Percentiles rank a stretch among this genome's conserved stretches.
Conservation (phyloP, 2,113 vertebrate genomes). For the Carlito syrichta region DNA sequence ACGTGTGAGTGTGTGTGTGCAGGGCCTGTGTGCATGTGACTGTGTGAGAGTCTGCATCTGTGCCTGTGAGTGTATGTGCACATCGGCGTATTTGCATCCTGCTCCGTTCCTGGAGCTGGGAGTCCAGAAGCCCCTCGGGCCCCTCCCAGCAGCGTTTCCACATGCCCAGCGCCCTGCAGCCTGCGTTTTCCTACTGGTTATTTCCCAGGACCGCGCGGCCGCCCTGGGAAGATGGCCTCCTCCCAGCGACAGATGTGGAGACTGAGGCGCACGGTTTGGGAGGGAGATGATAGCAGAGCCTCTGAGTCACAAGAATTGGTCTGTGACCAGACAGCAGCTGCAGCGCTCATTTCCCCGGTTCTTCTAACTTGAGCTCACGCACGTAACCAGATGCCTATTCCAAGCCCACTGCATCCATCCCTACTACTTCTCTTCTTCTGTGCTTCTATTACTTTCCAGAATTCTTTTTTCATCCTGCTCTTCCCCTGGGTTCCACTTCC, state of each 20-base stretch:
- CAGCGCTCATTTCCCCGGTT: rapidly evolving
- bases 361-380: neutral
- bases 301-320: neutral
- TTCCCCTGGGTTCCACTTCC: neutral
- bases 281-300: neutral
- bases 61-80: neutral
- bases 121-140: neutral
- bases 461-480: neutral
- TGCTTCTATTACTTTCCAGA: neutral
- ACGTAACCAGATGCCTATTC: rapidly evolving
- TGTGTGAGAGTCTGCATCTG: no score
- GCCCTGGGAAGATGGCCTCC: neutral
- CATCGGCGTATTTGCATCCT: neutral
- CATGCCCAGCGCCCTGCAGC: rapidly evolving
- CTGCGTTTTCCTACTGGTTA: rapidly evolving
- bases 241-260: neutral
- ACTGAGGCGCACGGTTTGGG: neutral
- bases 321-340: neutral
- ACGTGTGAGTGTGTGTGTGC: no score
- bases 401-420: neutral
- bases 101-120: neutral
- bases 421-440: neutral
- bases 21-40: neutral
- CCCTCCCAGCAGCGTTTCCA: no score
- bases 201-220: neutral